phyloP scores from a whole-genome alignment of 2,113 vertebrate genomes.

The Anas platyrhynchos region DNA sequence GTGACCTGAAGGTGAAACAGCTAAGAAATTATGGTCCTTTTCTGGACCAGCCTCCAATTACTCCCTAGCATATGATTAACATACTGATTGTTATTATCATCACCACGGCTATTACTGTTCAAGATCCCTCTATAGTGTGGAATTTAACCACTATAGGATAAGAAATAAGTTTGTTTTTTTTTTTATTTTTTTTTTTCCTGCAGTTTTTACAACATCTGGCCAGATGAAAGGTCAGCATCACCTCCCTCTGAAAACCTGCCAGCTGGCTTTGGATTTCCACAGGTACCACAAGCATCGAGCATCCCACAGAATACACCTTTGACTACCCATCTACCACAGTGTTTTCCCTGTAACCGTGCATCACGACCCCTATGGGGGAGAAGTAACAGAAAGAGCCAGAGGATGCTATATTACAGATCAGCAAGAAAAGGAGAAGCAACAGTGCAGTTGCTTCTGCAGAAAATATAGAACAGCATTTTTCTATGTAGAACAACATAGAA shows the following conservation, averaged over 20 bases:
- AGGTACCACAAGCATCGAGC: not conserved
- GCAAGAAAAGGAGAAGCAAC: not conserved
- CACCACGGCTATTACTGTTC: not conserved
- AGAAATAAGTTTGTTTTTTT: not conserved
- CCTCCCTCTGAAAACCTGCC: not conserved
- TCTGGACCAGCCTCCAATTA: not conserved
- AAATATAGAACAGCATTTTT: no score
- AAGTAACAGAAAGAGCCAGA: not conserved
- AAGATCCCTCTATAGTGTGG: not conserved
- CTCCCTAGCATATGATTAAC: not conserved
- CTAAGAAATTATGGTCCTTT: not conserved
- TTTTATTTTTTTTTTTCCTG: not conserved
- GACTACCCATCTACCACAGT: rapidly evolving
- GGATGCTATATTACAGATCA: not conserved
- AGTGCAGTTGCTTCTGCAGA: not conserved
- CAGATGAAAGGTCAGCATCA: not conserved
- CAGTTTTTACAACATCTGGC: no score
- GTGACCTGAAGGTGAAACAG: not conserved
- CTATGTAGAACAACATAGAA: no score
- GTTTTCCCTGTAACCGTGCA: rapidly evolving
- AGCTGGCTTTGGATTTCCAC: not conserved
- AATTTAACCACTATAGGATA: not conserved
- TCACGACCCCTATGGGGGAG: not conserved
- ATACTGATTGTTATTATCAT: not conserved
- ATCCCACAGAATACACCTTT: not conserved